These are phyloP conservation scores for Brachystomella parvula DNA, from an alignment of 1,140 invertebrate species.

Conservation along the genomic window DNA sequence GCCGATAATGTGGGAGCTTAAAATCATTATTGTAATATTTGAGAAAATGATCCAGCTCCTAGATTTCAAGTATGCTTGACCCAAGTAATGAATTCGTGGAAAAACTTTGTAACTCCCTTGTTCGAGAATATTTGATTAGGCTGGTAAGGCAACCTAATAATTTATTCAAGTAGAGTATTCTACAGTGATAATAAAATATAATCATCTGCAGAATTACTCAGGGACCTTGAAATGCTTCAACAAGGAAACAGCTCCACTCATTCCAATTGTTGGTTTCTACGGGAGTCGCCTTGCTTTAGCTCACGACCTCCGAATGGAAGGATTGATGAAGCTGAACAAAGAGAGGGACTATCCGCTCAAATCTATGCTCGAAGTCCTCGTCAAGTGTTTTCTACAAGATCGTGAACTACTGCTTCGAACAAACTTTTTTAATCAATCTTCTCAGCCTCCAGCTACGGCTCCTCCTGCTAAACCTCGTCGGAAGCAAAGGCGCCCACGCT, in stretches of 20 bases:
- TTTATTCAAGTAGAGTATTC: neutral
- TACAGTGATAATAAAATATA: too few species aligned
- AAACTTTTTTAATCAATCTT: neutral
- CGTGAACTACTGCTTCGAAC: neutral
- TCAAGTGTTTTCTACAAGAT: slow-evolving; percentile 7
- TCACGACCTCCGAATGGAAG: slow-evolving; percentile 5
- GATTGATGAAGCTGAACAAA: slow-evolving; percentile 8
- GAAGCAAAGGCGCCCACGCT: neutral
- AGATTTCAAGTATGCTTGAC: slow-evolving; percentile 1
- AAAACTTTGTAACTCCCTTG: slow-evolving; percentile 23
- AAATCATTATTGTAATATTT: too few species aligned
- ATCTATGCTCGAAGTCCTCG: slow-evolving; percentile 16
- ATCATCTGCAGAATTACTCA: slow-evolving; percentile 21
- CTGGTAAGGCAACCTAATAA: slow-evolving; percentile 18
- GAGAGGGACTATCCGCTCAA: neutral
- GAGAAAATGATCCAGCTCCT: too few species aligned
- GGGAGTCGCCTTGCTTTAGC: neutral
- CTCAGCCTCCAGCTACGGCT: neutral
- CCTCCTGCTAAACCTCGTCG: neutral
- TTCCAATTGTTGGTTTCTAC: slow-evolving; percentile 7
- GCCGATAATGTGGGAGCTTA: too few species aligned
- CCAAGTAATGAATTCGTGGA: slow-evolving; percentile 13
- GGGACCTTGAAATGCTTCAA: slow-evolving; percentile 26
- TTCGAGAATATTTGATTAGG: slow-evolving; percentile 34
- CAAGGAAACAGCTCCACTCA: slow-evolving; percentile 15